These are phyloP conservation scores for Leuctra nigra DNA, from an alignment of 2,888 invertebrate genomes.

Conservation along the genomic window DNA sequence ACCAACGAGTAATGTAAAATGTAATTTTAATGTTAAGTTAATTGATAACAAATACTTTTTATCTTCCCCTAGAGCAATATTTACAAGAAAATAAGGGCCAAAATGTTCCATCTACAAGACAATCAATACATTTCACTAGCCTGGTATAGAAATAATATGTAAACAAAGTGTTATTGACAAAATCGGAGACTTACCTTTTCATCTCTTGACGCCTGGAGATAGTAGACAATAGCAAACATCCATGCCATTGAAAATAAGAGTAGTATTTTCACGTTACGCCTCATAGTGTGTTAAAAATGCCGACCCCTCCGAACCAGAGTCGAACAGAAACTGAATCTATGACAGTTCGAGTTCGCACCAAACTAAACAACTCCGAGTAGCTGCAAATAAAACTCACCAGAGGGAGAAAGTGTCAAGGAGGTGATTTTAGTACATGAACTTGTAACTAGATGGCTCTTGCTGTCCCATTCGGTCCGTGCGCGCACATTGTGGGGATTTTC, in stretches of 20 bases:
- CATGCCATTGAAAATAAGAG: conserved; percentile 53
- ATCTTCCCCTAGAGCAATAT: not conserved
- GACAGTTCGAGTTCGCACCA: conserved; percentile 21
- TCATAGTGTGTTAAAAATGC: conserved; percentile 39
- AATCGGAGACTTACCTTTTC: conserved; percentile 46
- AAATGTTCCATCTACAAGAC: not conserved
- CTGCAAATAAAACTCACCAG: no score
- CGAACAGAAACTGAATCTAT: conserved; percentile 5
- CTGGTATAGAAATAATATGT: not conserved
- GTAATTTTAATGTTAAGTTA: not conserved
- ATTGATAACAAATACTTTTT: not conserved
- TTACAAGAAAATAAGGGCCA: not conserved
- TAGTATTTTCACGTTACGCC: conserved; percentile 55
- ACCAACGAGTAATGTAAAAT: not conserved
- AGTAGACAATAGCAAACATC: conserved; percentile 58
- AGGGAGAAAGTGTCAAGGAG: no score
- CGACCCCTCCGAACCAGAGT: conserved; percentile 7
- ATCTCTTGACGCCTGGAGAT: conserved; percentile 50
- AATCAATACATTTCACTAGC: conserved; percentile 8
- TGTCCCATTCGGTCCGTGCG: no score
- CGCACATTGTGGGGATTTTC: no score
- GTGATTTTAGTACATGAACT: no score
- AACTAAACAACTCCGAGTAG: conserved; percentile 25
- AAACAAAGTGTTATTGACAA: not conserved
- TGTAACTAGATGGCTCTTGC: no score